phyloP scores from a whole-genome alignment of 1,140 invertebrate species.

The Euwallacea similis region DNA sequence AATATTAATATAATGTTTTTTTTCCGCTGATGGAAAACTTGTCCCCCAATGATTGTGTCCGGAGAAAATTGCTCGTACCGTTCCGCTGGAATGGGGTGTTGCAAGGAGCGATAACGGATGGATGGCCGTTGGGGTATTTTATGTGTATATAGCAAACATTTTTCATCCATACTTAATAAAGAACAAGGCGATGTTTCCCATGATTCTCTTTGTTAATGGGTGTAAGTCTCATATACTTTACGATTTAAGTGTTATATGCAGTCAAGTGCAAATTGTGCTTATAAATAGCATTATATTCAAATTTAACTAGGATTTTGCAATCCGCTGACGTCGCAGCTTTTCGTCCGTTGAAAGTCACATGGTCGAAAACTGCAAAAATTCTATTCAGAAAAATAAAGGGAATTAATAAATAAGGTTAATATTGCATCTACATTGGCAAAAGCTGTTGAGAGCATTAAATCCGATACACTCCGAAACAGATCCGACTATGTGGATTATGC shows the following conservation, averaged over 20 bases:
- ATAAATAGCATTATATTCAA: constrained; percentile 47
- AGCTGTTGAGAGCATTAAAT: constrained; percentile 34
- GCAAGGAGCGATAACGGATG: constrained; percentile 49
- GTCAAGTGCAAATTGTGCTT: constrained; percentile 45
- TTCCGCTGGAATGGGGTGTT: constrained; percentile 49
- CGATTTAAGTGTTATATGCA: constrained; percentile 45
- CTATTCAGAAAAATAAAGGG: constrained; percentile 34
- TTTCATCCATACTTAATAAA: constrained; percentile 47
- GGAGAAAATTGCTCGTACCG: constrained; percentile 40
- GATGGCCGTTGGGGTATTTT: constrained; percentile 53
- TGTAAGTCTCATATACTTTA: constrained; percentile 47
- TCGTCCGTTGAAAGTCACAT: constrained; percentile 42
- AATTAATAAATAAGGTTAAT: constrained; percentile 45
- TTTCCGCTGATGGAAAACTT: constrained; percentile 36
- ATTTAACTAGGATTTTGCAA: constrained; percentile 48
- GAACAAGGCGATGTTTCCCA: constrained; percentile 43
- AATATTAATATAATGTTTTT: constrained; percentile 26
- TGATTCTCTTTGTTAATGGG: constrained; percentile 53
- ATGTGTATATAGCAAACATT: constrained; percentile 51
- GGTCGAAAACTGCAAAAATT: constrained; percentile 43
- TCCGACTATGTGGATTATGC: constrained; percentile 37
- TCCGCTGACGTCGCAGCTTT: constrained; percentile 48
- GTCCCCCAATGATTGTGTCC: constrained; percentile 45
- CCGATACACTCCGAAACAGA: constrained; percentile 33
- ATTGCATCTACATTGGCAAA: constrained; percentile 50